Evolutionary conservation across 2,113 vertebrate genomes (phyloP), one percentile per base, ranked within the genome.

Genomic region (Misgurnus mizolepis): DNA sequence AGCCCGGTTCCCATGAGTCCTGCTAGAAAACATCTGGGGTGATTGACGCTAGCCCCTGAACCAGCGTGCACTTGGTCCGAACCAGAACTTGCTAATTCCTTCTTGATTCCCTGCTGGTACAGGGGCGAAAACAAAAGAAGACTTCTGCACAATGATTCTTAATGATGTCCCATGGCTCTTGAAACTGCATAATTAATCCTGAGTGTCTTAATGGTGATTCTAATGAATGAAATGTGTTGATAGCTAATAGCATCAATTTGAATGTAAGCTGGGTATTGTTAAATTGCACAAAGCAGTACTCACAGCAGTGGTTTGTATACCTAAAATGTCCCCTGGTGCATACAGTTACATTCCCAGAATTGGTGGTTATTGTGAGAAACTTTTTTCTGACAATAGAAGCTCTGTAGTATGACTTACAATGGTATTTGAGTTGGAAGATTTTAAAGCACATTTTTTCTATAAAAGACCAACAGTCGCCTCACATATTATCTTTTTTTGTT

Each of bases 1-100:
- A 34, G 58, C 84, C 74, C 64, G 4, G 53, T 90, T 91, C 88
- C 85, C 90, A 91, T 86, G 76, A 56, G 70, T 67, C 67, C 70
- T 12, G 8, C 12, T 67, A 78, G 86, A 80, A 84, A 81, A 69
- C 78, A 82, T 62, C 58, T 82, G 76, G 78, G 80, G 62, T 12
- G 67, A 62, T 81, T 71, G 78, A 73, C 41, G 50, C 82, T 75
- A 62, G 62, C 56, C 78, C 65, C 66, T 80, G 82, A 62, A 79
- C 86, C 82, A 83, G 76, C 67, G 67, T 76, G 47, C 27, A 72
- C 50, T 67, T 34, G 74, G 65, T n/a, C 58, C 40, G 10, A 68
- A 66, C 45, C 56, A 70, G 53, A 56, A 58, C 40, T 66, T 14
- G 58, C 27, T 14, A 43, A 34, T 45, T 6, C 10, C 34, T 65